These are phyloP conservation scores for Pedetes capensis DNA, from an alignment of 2,113 vertebrate species.

Conservation along the genomic window DNA sequence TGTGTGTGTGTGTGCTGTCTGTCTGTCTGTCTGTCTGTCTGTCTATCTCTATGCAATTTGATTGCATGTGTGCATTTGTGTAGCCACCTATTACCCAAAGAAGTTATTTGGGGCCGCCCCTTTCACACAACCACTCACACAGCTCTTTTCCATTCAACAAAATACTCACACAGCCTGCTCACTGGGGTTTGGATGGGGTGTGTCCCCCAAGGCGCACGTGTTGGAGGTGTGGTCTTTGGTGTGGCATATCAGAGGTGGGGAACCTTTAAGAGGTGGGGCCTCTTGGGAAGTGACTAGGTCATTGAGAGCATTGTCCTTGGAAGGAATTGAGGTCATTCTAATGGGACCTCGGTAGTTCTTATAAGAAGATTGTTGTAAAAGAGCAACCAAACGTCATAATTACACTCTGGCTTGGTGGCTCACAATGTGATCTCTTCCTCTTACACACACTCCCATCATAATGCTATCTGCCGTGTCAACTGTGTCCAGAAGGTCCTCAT, in stretches of 20 bases:
- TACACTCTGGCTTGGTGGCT: too few species aligned
- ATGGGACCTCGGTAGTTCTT: neutral
- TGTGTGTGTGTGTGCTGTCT: too few species aligned
- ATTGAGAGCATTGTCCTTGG: neutral
- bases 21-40: neutral
- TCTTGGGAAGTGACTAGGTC: neutral
- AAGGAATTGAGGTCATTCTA: neutral
- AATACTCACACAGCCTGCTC: neutral
- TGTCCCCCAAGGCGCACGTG: neutral
- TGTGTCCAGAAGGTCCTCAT: neutral
- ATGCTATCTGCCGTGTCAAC: neutral
- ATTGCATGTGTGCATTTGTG: neutral
- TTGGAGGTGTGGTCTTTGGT: neutral
- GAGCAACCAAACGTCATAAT: too few species aligned
- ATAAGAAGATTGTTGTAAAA: neutral
- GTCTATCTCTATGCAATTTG: neutral
- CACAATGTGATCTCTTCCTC: too few species aligned
- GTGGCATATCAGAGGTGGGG: too few species aligned
- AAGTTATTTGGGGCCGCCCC: neutral
- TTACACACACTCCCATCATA: too few species aligned
- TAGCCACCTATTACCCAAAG: too few species aligned
- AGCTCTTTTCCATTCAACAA: too few species aligned
- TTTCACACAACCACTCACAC: neutral
- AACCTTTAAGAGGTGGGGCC: rapidly evolving
- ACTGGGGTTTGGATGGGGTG: too few species aligned